These are phyloP conservation scores for Lasiurus borealis DNA, from an alignment of 2,113 vertebrate species.

Conservation along the genomic window DNA sequence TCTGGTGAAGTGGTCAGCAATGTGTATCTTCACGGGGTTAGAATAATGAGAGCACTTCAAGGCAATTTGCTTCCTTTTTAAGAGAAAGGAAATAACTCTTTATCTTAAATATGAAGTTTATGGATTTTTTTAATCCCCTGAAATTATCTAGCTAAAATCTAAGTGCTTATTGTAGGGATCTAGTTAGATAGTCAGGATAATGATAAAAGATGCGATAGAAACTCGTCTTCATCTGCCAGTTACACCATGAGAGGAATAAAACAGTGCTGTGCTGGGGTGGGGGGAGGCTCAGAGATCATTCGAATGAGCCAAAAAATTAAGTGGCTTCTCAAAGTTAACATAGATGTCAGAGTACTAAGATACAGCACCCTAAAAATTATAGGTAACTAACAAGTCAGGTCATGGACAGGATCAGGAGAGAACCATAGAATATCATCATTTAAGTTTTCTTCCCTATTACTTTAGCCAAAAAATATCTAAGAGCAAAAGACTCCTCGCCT, in stretches of 20 bases:
- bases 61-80: slow-evolving; percentile 26
- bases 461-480: background rate
- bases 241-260: background rate
- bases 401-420: slow-evolving; percentile 17
- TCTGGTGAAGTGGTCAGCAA: background rate
- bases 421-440: background rate
- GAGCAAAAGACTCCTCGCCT: background rate
- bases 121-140: background rate
- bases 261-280: background rate
- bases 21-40: background rate
- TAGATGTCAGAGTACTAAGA: background rate
- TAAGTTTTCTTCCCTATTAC: background rate
- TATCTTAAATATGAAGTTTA: background rate
- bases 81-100: background rate
- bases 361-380: background rate
- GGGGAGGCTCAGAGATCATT: background rate
- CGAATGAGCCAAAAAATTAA: background rate
- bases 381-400: background rate
- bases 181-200: background rate
- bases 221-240: background rate
- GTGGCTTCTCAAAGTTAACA: slow-evolving; percentile 30
- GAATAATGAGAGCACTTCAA: background rate
- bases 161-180: background rate
- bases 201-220: background rate
- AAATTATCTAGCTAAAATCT: slow-evolving; percentile 9